Evolutionary conservation across 2,888 invertebrate species (phyloP), one percentile per base, ranked within the genome.

Genomic region (Ctena decussata): DNA sequence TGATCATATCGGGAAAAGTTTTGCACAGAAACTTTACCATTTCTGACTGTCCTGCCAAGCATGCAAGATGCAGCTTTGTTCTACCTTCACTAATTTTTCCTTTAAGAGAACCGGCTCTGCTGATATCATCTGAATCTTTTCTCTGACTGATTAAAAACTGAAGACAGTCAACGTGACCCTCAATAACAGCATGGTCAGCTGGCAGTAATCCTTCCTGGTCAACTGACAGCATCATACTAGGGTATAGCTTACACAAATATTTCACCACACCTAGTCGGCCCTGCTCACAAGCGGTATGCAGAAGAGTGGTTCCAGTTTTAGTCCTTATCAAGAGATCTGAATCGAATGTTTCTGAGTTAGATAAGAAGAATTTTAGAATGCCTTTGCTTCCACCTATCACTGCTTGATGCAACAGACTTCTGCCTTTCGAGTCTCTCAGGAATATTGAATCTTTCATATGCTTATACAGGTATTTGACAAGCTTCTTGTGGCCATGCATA

Each of bases 51-150:
- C 86, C 86, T 65, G 86, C 85, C 41, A 75, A 79, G 0, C 86
- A 86, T 12, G 89, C 86, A 27, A 89, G 41, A 80, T 89, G 89
- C 46, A 89, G 46, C 2, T 83, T 77, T 18, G 86, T 85, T 57
- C 85, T 86, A 0, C 81, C 78, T 0, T 83, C 82, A 3, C 72
- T 3, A 82, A 78, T 57, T 75, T 80, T 11, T 80, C 35, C 30
- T 74, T 79, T 12, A 80, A 71, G 15, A 69, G 65, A 35, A 79
- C 79, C 0, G 77, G 80, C 0, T 73, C 39, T 11, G 71, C 39
- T 21, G 6, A 5, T n/a, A 21, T 53, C n/a, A 60, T 60, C 30
- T 11, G 30, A 6, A 27, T 5, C 24, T 27, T 1, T 30, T 27
- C 27, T 3, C 18, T 27, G 30, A 30, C 30, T 60, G 6, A 85